Base-by-base conservation (phyloP, 2,797 vertebrate species). In the Benthosema pterotum region DNA sequence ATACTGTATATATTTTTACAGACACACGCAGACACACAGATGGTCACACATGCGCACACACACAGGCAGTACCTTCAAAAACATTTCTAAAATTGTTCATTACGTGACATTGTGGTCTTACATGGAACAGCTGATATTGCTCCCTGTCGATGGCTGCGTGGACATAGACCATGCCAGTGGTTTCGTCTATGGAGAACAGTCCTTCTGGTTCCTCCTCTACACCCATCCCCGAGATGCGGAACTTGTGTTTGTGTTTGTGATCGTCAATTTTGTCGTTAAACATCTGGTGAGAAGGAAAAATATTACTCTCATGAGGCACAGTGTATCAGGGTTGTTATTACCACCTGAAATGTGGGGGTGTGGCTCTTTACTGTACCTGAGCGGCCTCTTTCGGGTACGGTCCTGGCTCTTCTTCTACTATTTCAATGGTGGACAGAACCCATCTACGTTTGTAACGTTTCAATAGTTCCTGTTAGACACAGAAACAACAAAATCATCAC, bases 351-450 rank as follows among this genome's bases (percentile, higher is more conserved):
- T 43, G 16, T 51, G n/a, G 32, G 0, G 19, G n/a, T n/a, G n/a
- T 13, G n/a, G n/a, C n/a, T 54, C 8, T 38, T 9, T 38, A 38
- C 6, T 9, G 80, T 65, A 94, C 93, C 87, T 17, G 2, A 1
- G 92, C 82, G 22, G 88, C 60, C 3, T 0, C 0, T 52, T 7
- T 16, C 0, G 93, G 93, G 56, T 82, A 97, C 1, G 91, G 90
- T 5, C 93, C 93, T 0, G 19, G 2, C 3, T 90, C 86, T 55
- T 95, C 94, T 65, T 97, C 95, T 12, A 61, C 11, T 9, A 97
- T 0, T 9, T 94, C 88, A 61, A 95, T 81, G 0, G 93, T 94
- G n/a, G 91, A 93, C 63, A 96, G 71, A 49, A 95, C 63, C 95
- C 95, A 95, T 71, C 92, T 84, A 82, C 94, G 93, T 81, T 95